Base-by-base conservation (phyloP, 2,888 invertebrate species). In the Himalopsyche tibetana region DNA sequence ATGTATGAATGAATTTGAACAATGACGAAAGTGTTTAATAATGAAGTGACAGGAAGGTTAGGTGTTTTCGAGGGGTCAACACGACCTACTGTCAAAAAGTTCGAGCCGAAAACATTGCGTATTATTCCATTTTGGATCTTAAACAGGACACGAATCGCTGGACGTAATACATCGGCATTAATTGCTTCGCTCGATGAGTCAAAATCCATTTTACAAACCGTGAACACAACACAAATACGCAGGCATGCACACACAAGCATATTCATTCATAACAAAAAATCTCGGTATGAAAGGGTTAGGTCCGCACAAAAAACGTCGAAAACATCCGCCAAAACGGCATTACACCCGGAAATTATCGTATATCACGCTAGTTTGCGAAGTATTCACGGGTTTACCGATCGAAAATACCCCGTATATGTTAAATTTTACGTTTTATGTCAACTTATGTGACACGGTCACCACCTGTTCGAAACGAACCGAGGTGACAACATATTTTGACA, bases 391-490 rank as follows among this genome's bases (percentile, higher is more conserved):
- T 74, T 74, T 74, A 36, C 28, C 15, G 36, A 1, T 28, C 74
- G 74, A 36, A 74, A 36, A 36, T 74, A 74, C 74, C 12, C 74
- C 19, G 74, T 36, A 74, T 74, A 36, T 36, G 74, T 74, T 74
- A 69, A 80, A 87, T 80, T 83, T 85, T 85, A 69, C 42, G 83
- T 87, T 82, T 85, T 87, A 87, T 85, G 83, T 83, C 87, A 84
- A 84, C 85, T 87, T 84, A 80, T 85, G 89, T 91, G 90, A 90
- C 90, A 89, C 89, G 36, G 74, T 74, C 90, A 92, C 93, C 93
- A 93, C 93, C 93, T 93, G 93, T 93, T 93, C 92, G 91, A 90
- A 90, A 90, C 90, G 91, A 91, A 92, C 92, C 91, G 92, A 91
- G 90, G 91, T 89, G 90, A 84, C 84, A 86, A 85, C 86, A 84